These are phyloP conservation scores for Phrynocephalus guinanensis DNA, from an alignment of 2,797 vertebrate genomes.

Conservation along the genomic window DNA sequence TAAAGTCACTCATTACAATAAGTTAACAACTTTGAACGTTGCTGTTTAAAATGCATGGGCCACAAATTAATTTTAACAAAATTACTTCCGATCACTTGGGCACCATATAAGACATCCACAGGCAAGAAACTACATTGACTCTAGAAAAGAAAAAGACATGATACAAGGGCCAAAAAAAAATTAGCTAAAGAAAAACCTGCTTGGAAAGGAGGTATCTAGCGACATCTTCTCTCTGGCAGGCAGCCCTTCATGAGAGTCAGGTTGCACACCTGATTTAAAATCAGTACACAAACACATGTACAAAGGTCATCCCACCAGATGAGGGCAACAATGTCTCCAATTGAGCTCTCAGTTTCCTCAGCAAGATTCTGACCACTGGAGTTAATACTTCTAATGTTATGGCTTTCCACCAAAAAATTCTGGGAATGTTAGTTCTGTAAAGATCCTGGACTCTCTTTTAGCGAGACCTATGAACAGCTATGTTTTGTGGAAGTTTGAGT, in stretches of 20 bases:
- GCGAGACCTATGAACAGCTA: not conserved
- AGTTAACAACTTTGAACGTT: not conserved
- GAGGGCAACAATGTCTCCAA: no score
- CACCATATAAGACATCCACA: not conserved
- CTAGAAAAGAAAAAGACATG: not conserved
- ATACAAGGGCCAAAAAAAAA: no score
- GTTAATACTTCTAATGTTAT: not conserved
- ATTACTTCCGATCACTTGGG: not conserved
- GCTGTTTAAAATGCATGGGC: not conserved
- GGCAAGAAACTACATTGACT: not conserved
- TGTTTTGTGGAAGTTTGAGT: not conserved
- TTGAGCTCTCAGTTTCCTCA: no score
- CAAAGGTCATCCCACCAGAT: no score
- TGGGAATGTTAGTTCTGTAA: not conserved
- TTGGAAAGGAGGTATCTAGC: no score
- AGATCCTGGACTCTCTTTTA: not conserved
- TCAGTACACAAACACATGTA: no score
- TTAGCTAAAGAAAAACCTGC: no score
- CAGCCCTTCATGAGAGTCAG: no score
- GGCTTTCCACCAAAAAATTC: not conserved
- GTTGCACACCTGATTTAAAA: no score
- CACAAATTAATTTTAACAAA: not conserved
- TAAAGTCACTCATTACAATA: not conserved
- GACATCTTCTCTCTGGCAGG: no score
- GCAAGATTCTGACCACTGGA: not conserved